A percentile compares a stretch with the other conserved stretches of the same genome.
These are phyloP conservation scores for Spatula versicolor DNA, from an alignment of 2,797 vertebrate genomes.

Conservation along the genomic window DNA sequence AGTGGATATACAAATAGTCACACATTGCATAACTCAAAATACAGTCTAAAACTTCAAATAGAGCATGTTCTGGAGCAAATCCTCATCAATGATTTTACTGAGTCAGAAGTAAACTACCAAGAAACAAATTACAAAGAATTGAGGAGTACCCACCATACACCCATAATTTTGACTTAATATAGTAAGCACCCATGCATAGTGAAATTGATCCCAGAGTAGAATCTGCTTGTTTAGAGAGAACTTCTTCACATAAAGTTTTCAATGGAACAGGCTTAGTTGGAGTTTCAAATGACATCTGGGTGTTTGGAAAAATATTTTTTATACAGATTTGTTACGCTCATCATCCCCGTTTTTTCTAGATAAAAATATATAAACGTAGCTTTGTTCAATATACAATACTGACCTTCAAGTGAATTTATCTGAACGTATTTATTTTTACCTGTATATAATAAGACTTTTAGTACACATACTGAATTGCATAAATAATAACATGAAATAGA, in stretches of 20 bases:
- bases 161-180: background rate
- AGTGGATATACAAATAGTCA: background rate
- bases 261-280: background rate
- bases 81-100: background rate
- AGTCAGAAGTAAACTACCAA: background rate
- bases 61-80: background rate
- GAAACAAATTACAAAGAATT: background rate
- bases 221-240: background rate
- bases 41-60: background rate
- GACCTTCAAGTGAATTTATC: background rate
- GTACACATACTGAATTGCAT: background rate
- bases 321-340: background rate
- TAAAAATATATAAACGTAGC: background rate
- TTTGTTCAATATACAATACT: background rate
- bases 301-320: background rate
- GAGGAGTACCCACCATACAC: background rate
- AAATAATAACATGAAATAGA: background rate
- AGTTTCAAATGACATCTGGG: background rate
- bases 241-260: background rate
- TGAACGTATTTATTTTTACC: background rate
- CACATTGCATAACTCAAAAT: background rate
- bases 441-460: background rate
- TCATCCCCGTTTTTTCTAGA: background rate
- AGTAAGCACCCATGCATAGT: background rate
- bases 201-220: background rate